phyloP scores from a whole-genome alignment of 2,888 invertebrate genomes.

The Cantharis rustica region DNA sequence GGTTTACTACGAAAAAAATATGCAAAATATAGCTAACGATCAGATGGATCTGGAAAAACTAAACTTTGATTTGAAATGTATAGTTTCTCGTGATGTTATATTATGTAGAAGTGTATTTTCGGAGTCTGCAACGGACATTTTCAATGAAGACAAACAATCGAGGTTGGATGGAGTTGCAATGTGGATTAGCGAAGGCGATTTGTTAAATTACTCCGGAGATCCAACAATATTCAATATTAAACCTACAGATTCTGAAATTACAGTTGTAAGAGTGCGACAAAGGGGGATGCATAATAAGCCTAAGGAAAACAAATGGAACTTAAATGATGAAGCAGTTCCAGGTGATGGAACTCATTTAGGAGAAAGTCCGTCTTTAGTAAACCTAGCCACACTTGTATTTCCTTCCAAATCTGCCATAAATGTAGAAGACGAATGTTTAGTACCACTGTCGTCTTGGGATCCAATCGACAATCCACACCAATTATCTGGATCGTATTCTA shows the following conservation, averaged over 20 bases:
- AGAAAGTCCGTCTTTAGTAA: conserved; percentile 64
- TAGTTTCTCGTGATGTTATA: not conserved
- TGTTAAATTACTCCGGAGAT: conserved; percentile 21
- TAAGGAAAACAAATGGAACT: conserved; percentile 56
- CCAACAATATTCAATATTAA: conserved; percentile 49
- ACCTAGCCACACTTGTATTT: conserved; percentile 60
- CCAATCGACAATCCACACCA: conserved; percentile 44
- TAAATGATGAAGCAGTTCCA: conserved; percentile 56
- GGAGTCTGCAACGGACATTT: not conserved
- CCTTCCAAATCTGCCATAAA: conserved; percentile 46
- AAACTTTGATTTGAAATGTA: not conserved
- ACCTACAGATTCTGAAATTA: conserved; percentile 66
- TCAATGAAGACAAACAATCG: not conserved
- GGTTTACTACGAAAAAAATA: not conserved
- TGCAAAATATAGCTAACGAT: not conserved
- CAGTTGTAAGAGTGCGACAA: conserved; percentile 61
- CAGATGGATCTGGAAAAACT: not conserved
- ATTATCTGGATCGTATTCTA: conserved; percentile 34
- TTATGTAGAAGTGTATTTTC: not conserved
- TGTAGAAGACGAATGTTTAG: conserved; percentile 58
- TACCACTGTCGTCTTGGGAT: conserved; percentile 65
- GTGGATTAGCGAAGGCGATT: conserved; percentile 42
- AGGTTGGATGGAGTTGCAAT: conserved; percentile 38
- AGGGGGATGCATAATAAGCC: conserved; percentile 47
- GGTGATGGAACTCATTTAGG: conserved; percentile 64